Conservation (phyloP, 2,888 invertebrate genomes). For the Netelia inedita region DNA sequence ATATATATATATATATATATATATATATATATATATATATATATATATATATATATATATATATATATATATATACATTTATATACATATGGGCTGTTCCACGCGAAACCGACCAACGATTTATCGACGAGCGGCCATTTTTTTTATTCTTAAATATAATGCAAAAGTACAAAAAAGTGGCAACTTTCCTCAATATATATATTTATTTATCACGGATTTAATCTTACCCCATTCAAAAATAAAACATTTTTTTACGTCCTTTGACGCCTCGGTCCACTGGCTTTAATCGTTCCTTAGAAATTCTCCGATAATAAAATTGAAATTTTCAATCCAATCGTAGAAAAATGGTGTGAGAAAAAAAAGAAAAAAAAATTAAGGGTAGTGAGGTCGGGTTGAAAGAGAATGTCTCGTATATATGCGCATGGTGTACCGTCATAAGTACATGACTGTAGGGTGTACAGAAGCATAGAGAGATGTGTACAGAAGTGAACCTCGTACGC, state of each 20-base stretch:
- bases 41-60: too few relatives aligned
- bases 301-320: neutral
- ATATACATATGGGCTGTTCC: conserved; percentile 17
- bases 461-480: conserved; percentile 25
- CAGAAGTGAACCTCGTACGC: conserved; percentile 34
- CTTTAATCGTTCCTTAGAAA: neutral
- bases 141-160: too few relatives aligned
- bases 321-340: neutral
- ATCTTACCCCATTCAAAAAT: too few relatives aligned
- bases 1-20: too few relatives aligned
- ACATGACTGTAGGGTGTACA: neutral
- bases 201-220: too few relatives aligned
- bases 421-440: conserved; percentile 28
- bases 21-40: too few relatives aligned
- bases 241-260: too few relatives aligned
- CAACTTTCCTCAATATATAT: too few relatives aligned
- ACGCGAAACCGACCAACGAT: neutral
- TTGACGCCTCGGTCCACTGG: too few relatives aligned
- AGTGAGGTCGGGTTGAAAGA: neutral
- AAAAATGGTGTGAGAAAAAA: neutral
- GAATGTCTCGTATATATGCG: conserved; percentile 45
- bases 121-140: too few relatives aligned
- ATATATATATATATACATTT: conserved; percentile 1
- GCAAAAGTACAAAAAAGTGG: too few relatives aligned
- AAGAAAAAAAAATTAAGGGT: neutral